Base-by-base conservation (phyloP, 53 echinoderm and acorn worm species). In the Echinometra lucunter region DNA sequence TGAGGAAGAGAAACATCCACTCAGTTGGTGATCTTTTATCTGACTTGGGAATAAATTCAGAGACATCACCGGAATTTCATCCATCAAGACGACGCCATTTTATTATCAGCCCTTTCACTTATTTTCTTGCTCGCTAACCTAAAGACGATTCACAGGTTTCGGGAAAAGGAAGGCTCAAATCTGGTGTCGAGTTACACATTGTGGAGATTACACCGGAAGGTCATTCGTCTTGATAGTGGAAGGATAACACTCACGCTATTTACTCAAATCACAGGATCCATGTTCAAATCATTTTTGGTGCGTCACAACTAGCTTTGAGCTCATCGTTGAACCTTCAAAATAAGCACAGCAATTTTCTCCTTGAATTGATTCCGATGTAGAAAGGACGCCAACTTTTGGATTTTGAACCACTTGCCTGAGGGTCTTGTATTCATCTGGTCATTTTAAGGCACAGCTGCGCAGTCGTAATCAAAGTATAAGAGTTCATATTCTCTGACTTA, bases 171-270 rank as follows among this genome's bases (percentile, higher is more conserved):
- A 49, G 9, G n/a, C n/a, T 85, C 28, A 44, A 30, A n/a, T 21
- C 85, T 49, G 49, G 49, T 85, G 28, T 85, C 85, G 28, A 85
- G 30, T 85, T 85, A 49, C 85, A 47, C 47, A 11, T 28, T 53
- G n/a, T 6, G 45, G 45, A 30, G 85, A 85, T 85, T 53, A 47
- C 12, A 2, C 1, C 1, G 2, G 49, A 85, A 85, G 85, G n/a
- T 85, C 85, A 49, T 49, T 1, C 85, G 12, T 47, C 9, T 85
- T 85, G 47, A 28, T 6, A 7, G 37, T 1, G 49, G 49, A 85
- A 37, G 37, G 37, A 35, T 28, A 23, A 75, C 40, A 38, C 38
- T 37, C 18, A 4, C 17, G 28, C 49, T 47, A 85, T 85, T 85
- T n/a, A 12, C 10, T 0, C 85, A 49, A 85, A 45, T 49, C 49